phyloP scores from a whole-genome alignment of 1,140 invertebrate genomes.

The Lerema accius region DNA sequence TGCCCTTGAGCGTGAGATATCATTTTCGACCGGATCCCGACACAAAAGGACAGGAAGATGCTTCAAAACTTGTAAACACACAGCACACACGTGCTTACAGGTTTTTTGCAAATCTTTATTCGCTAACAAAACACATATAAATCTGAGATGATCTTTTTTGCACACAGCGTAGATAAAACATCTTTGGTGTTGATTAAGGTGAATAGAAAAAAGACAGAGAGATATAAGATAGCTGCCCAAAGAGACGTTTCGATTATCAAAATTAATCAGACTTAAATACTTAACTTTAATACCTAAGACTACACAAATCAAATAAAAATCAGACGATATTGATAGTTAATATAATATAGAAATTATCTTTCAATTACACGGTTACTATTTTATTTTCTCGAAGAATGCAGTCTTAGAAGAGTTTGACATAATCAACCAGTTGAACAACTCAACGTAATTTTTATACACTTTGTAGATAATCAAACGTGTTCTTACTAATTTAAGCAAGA shows the following conservation, averaged over 20 bases:
- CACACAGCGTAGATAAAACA: background rate
- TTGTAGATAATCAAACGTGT: background rate
- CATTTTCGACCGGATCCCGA: slow-evolving; percentile 18
- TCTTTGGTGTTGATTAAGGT: background rate
- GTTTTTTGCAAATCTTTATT: background rate
- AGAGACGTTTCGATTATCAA: too few species aligned
- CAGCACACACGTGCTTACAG: slow-evolving; percentile 14
- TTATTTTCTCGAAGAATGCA: background rate
- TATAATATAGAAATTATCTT: too few species aligned
- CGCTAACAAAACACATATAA: background rate
- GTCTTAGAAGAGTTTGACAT: background rate
- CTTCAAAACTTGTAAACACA: slow-evolving; percentile 13
- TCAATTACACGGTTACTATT: background rate
- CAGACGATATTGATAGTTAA: too few species aligned
- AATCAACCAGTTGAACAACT: background rate
- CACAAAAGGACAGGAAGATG: slow-evolving; percentile 32
- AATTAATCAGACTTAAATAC: too few species aligned
- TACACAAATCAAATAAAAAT: too few species aligned
- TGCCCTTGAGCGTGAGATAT: slow-evolving; percentile 28
- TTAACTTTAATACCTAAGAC: too few species aligned
- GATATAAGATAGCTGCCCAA: too few species aligned
- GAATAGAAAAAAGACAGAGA: too few species aligned
- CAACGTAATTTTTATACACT: background rate
- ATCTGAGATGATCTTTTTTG: background rate
- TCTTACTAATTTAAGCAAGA: background rate